Evolutionary conservation across 23 tunicate genomes (phyloP).

Genomic region (Diplosoma virens): DNA sequence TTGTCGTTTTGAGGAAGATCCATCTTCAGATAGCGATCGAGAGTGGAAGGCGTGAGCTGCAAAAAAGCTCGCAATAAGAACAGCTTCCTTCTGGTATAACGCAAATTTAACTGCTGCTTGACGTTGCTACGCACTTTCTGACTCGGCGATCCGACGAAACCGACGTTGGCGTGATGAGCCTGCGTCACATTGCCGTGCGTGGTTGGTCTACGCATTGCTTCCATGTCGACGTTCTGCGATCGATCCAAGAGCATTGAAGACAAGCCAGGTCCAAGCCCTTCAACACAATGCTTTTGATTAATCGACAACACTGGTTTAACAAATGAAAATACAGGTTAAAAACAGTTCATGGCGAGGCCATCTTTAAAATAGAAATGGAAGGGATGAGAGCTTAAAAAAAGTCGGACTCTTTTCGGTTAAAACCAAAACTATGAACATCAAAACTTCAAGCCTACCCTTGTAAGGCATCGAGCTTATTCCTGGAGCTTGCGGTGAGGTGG

Average conservation of each 20-base stretch:
- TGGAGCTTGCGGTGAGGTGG: constrained; percentile 64
- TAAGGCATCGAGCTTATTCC: constrained; percentile 4
- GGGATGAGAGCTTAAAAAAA: too few relatives aligned
- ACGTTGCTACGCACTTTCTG: constrained; percentile 25
- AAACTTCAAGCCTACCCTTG: too few relatives aligned
- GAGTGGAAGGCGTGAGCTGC: constrained; percentile 39
- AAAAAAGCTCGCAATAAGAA: too few relatives aligned
- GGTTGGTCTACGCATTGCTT: constrained; percentile 29
- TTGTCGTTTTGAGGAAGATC: constrained; percentile 11
- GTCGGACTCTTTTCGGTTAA: too few relatives aligned
- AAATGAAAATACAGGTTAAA: background rate
- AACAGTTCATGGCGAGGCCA: too few relatives aligned
- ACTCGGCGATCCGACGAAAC: constrained; percentile 38
- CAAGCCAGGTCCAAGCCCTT: constrained; percentile 24
- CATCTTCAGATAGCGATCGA: constrained; percentile 7
- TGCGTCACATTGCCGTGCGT: constrained; percentile 2
- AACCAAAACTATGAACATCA: too few relatives aligned
- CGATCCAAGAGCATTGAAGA: constrained; percentile 37
- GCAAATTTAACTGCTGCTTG: background rate
- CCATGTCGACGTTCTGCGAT: constrained; percentile 1
- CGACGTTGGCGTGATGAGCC: constrained; percentile 30
- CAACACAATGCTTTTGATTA: background rate
- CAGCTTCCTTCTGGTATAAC: background rate
- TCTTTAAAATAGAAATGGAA: too few relatives aligned
- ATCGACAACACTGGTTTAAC: background rate